Evolutionary conservation across 92 coral and sea anemone species (phyloP).

Genomic region (Heliopora coerulea): DNA sequence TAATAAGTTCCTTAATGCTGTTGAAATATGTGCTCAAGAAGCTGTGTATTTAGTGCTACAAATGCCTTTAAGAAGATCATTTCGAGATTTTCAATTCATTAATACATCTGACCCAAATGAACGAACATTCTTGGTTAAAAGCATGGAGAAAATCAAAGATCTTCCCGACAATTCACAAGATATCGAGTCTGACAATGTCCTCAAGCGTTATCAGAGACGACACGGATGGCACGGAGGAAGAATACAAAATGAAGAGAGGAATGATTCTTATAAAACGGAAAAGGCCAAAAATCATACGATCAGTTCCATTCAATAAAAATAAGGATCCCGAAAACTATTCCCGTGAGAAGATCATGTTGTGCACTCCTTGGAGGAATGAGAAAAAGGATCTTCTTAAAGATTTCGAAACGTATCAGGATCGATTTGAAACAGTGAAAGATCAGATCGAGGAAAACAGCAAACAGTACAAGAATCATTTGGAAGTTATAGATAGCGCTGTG

Average conservation of each 20-base stretch:
- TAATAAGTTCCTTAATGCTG: slow-evolving; percentile 64
- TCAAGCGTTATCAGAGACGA: slow-evolving; percentile 62
- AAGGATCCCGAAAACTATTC: slow-evolving; percentile 63
- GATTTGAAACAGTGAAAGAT: slow-evolving; percentile 51
- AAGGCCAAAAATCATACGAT: slow-evolving; percentile 58
- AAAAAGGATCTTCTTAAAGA: slow-evolving; percentile 39
- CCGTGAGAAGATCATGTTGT: slow-evolving; percentile 42
- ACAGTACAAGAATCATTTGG: slow-evolving; percentile 55
- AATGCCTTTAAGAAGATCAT: slow-evolving; percentile 60
- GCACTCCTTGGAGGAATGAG: too few species aligned
- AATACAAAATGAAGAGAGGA: slow-evolving; percentile 55
- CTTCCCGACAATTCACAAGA: slow-evolving; percentile 61
- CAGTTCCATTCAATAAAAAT: slow-evolving; percentile 59
- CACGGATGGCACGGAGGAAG: slow-evolving; percentile 36
- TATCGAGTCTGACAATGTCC: slow-evolving; percentile 66
- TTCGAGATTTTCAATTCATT: slow-evolving; percentile 62
- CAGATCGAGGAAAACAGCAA: slow-evolving; percentile 37
- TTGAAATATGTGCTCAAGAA: slow-evolving; percentile 69
- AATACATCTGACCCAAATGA: slow-evolving; percentile 68
- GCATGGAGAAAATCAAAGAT: slow-evolving; percentile 54
- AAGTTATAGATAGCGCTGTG: slow-evolving; percentile 55
- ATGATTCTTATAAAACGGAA: slow-evolving; percentile 55
- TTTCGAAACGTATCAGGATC: slow-evolving; percentile 54
- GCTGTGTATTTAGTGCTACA: slow-evolving; percentile 64
- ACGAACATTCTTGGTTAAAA: slow-evolving; percentile 57